Conservation (phyloP, 2,797 vertebrate species). For the Alauda arvensis region DNA sequence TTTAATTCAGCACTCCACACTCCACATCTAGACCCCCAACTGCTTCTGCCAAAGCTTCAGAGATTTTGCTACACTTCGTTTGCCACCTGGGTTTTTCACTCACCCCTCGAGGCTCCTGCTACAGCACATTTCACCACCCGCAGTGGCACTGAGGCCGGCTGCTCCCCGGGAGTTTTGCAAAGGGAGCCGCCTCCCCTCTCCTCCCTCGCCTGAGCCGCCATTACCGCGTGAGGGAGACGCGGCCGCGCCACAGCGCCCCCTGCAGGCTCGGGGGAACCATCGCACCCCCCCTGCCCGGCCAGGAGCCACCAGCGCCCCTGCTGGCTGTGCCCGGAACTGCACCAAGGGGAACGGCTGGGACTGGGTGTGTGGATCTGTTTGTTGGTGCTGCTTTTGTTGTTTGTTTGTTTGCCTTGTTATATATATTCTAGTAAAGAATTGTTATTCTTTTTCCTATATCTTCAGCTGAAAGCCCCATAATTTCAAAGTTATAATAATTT, state of each 20-base stretch:
- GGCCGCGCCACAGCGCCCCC: background rate
- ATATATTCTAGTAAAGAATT: background rate
- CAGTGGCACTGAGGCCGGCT: background rate
- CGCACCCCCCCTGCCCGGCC: background rate
- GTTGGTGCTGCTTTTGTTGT: too few relatives aligned
- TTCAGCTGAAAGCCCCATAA: too few relatives aligned
- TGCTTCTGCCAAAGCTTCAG: background rate
- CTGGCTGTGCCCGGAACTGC: background rate
- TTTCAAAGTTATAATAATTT: background rate
- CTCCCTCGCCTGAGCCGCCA: background rate
- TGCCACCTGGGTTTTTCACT: background rate
- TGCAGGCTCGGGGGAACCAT: background rate
- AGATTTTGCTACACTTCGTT: accelerated
- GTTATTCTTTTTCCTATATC: background rate
- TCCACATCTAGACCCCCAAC: accelerated
- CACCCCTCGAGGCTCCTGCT: accelerated
- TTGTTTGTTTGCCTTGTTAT: background rate
- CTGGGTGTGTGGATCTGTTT: background rate
- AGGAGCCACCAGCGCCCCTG: background rate
- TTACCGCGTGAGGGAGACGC: background rate
- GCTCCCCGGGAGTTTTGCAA: background rate
- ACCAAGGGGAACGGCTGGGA: background rate
- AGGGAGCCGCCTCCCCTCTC: background rate
- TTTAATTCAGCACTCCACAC: accelerated
- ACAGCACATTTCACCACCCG: accelerated